These are phyloP conservation scores for Drosophila silvestris DNA, from an alignment of 2,888 invertebrate species.

Conservation along the genomic window DNA sequence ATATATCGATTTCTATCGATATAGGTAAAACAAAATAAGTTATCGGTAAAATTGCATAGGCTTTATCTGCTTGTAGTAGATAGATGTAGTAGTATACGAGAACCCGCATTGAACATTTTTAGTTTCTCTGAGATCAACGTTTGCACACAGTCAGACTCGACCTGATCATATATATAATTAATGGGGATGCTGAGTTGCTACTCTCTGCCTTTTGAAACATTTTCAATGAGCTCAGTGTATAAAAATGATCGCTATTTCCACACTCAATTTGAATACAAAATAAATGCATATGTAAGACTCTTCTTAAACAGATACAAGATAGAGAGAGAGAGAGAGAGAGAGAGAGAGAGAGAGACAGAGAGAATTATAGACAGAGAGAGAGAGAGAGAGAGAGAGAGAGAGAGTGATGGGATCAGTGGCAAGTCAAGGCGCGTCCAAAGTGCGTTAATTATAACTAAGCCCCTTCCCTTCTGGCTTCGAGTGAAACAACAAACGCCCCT, in stretches of 20 bases:
- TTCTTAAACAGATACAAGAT: neutral
- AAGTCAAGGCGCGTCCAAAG: constrained; percentile 65
- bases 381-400: neutral
- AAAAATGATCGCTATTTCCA: neutral
- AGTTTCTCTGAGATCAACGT: neutral
- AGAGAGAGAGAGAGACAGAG: too few species aligned
- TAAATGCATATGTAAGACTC: neutral
- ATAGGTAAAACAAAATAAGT: neutral
- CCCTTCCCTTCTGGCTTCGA: constrained; percentile 57
- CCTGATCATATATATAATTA: neutral
- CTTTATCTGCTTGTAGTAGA: neutral
- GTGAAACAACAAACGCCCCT: constrained; percentile 56
- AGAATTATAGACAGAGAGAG: too few species aligned
- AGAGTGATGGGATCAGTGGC: constrained; percentile 11
- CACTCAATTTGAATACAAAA: neutral
- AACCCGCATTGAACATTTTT: neutral
- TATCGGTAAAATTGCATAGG: neutral
- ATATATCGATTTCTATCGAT: neutral
- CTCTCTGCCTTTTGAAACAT: neutral
- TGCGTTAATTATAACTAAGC: constrained; percentile 73
- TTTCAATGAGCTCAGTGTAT: neutral
- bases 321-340: neutral
- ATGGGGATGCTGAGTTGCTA: neutral
- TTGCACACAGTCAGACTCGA: too few species aligned
- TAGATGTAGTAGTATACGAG: too few species aligned